Evolutionary conservation across 2,888 invertebrate genomes (phyloP).

Genomic region (Lottia gigantea): DNA sequence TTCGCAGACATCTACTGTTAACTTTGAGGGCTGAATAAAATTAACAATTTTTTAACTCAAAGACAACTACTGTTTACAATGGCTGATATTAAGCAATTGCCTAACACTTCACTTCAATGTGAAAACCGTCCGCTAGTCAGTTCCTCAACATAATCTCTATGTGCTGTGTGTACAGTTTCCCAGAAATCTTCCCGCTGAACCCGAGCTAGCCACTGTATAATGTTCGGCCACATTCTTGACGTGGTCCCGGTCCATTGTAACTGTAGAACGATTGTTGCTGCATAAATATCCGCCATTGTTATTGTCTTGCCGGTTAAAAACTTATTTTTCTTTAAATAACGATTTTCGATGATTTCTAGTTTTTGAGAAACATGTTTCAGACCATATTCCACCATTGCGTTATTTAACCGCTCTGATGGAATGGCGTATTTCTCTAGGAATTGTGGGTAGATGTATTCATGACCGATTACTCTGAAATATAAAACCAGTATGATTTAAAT

Average conservation of each 20-base stretch:
- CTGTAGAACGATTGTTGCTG: slow-evolving; percentile 51
- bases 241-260: slow-evolving; percentile 57
- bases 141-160: slow-evolving; percentile 49
- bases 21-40: no score
- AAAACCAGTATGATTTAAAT: no score
- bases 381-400: slow-evolving; percentile 51
- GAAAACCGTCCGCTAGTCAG: slow-evolving; percentile 34
- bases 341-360: slow-evolving; percentile 53
- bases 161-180: slow-evolving; percentile 53
- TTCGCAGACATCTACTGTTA: no score
- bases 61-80: no score
- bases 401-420: slow-evolving; percentile 48
- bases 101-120: no score
- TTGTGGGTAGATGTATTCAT: slow-evolving; percentile 55
- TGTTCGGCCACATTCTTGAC: slow-evolving; percentile 56
- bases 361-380: slow-evolving; percentile 45
- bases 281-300: slow-evolving; percentile 55
- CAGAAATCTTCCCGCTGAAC: slow-evolving; percentile 53
- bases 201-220: slow-evolving; percentile 49
- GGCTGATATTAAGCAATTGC: no score
- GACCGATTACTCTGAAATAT: slow-evolving; percentile 49
- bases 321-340: slow-evolving; percentile 45
- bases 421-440: slow-evolving; percentile 55
- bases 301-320: slow-evolving; percentile 49
- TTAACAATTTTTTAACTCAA: no score